Evolutionary conservation across 2,113 vertebrate species (phyloP), one percentile per base, ranked within the genome.

Genomic region (Mus spicilegus): DNA sequence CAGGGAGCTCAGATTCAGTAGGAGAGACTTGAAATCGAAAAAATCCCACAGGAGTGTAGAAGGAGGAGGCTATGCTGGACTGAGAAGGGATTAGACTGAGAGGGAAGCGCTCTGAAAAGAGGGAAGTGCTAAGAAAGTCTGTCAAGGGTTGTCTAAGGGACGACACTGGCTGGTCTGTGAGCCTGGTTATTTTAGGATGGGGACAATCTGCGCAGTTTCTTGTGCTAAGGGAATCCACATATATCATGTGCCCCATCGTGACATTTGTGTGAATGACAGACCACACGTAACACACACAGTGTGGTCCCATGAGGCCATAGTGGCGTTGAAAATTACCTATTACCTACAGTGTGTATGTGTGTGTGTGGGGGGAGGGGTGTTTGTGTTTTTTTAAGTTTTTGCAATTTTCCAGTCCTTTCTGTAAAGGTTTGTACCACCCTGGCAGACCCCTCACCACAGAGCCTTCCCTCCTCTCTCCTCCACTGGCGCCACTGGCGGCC

Each of bases 31-130:
- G 2, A 9, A 24, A 49, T 36, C 24, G 24, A 26, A 1, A 42
- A 16, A 72, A 5, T 20, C 67, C 28, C 10, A 5, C 16, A 28
- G 2, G 16, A 12, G 63, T 19, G 9, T 65, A 24, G 61, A 80
- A 33, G 54, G 16, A 0, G 16, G 20, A 0, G 24, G 19, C 20
- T 26, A 33, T 63, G 0, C 20, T 16, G 4, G 36, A 5, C 1
- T 36, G 70, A 87, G 46, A 72, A 65, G 86, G 81, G n/a, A 39
- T 36, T n/a, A 11, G 6, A 13, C 17, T 16, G 36, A 69, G 65
- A 19, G 1, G 7, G 6, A 13, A 54, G 4, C 39, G 14, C 89
- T 51, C 30, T 30, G 13, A 5, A 39, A 33, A 26, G 17, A 12
- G 12, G 3, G 17, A 12, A 9, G 3, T 5, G 0, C 49, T 46